A percentile compares a stretch with the other conserved stretches of the same genome.
Evolutionary conservation across 2,113 vertebrate species (phyloP).

Genomic region (Ceyx cyanopectus): DNA sequence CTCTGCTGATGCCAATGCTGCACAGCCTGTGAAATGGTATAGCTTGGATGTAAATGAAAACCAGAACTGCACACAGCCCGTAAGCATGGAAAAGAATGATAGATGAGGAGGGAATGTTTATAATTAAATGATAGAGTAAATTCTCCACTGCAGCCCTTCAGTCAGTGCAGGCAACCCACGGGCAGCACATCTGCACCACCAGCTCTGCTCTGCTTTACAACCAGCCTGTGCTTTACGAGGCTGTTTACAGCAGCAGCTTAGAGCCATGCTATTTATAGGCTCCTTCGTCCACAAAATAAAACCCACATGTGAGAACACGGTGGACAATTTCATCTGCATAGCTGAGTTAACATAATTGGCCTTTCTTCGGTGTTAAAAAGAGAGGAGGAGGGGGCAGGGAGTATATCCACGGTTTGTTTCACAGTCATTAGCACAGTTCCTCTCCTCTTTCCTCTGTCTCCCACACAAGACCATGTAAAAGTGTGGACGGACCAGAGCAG

Average conservation of each 20-base stretch:
- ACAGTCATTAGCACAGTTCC: neutral
- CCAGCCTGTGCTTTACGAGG: neutral
- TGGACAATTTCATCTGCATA: neutral
- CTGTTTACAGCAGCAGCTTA: neutral
- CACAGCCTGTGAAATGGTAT: neutral
- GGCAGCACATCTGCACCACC: neutral
- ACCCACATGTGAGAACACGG: accelerated
- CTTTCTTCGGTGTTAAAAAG: neutral
- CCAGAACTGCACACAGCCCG: accelerated
- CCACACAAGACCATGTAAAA: neutral
- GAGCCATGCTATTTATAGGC: neutral
- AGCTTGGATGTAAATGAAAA: neutral
- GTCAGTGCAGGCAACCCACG: neutral
- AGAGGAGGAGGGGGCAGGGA: neutral
- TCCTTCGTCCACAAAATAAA: neutral
- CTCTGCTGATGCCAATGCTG: accelerated
- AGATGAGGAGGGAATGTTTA: neutral
- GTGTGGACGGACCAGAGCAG: neutral
- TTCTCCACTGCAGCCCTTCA: neutral
- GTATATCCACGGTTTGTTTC: neutral
- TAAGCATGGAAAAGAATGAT: accelerated
- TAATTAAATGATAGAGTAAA: neutral
- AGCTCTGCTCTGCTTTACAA: neutral
- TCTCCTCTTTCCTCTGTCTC: neutral
- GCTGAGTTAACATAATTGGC: neutral